Evolutionary conservation across 2,888 invertebrate genomes (phyloP), one percentile per base, ranked within the genome.

Genomic region (Cerastis leucographa): DNA sequence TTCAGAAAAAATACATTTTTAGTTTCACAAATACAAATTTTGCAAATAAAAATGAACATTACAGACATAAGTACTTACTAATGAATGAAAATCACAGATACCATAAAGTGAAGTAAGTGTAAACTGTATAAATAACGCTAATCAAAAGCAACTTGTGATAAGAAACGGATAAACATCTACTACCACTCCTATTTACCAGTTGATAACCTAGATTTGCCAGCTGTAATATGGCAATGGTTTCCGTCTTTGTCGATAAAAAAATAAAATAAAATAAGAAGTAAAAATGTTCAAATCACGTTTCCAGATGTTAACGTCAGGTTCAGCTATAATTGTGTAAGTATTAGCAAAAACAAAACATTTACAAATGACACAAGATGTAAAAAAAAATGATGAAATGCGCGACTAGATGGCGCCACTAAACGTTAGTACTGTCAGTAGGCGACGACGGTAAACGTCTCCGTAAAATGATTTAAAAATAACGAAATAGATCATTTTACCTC

Each of bases 331-430:
- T 35, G 35, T 35, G 35, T 35, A 3, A 35, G 35, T 35, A 35
- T 35, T 35, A 35, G 35, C 3, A 35, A 35, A n/a, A 14, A 17
- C 1, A 29, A 46, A 6, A 25, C 3, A 4, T 44, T 3, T 49
- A 6, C 6, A 11, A 0, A 8, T 6, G 7, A 2, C 9, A 35
- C 29, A 19, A 8, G 9, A 35, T 61, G 5, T 1, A 8, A 42
- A 25, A 49, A 25, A 6, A n/a, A 14, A 22, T 7, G 0, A 19
- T 19, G 1, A 14, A 40, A 46, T 14, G 0, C 4, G 12, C 12
- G 42, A 65, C 56, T 44, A 78, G 78, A 72, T 72, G 78, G 72
- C 78, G 79, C 78, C 49, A 78, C 73, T 49, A 22, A 9, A 25
- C 35, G 8, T 42, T 14, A 3, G 14, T 35, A 11, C 17, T 8